Conservation (phyloP, 2,797 vertebrate species). For the Lepilemur ruficaudatus region DNA sequence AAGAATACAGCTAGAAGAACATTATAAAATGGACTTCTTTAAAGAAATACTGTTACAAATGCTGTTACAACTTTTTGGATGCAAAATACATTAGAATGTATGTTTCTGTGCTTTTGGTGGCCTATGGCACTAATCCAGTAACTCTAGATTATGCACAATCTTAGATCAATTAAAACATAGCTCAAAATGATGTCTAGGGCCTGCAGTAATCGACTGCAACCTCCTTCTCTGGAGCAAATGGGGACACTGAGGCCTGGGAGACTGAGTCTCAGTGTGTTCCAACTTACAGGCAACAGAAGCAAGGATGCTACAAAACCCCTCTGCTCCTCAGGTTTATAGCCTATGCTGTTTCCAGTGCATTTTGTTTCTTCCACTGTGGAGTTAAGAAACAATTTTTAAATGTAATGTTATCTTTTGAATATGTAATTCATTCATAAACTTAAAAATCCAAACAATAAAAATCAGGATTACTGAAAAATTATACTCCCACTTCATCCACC, state of each 20-base stretch:
- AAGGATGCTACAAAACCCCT: background rate
- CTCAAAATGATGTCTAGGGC: background rate
- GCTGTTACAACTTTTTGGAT: background rate
- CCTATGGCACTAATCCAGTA: background rate
- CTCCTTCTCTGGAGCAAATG: background rate
- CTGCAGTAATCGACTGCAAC: background rate
- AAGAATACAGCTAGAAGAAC: background rate
- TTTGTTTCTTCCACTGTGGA: background rate
- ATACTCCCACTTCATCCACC: background rate
- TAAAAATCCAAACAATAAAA: slow-evolving; percentile 1
- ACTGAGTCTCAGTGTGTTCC: background rate
- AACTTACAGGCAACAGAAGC: background rate
- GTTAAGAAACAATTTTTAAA: background rate
- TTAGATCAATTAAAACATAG: slow-evolving; percentile 10
- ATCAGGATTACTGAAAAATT: background rate
- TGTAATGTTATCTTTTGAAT: background rate
- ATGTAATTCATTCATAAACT: background rate
- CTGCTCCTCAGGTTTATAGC: background rate
- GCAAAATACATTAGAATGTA: background rate
- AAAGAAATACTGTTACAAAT: background rate
- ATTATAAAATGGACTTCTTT: background rate
- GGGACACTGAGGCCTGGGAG: background rate
- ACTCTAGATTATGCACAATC: background rate
- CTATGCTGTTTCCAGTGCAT: background rate
- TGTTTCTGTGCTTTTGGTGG: background rate